Evolutionary conservation across 1,140 invertebrate genomes (phyloP).

Genomic region (Nasonia giraulti): DNA sequence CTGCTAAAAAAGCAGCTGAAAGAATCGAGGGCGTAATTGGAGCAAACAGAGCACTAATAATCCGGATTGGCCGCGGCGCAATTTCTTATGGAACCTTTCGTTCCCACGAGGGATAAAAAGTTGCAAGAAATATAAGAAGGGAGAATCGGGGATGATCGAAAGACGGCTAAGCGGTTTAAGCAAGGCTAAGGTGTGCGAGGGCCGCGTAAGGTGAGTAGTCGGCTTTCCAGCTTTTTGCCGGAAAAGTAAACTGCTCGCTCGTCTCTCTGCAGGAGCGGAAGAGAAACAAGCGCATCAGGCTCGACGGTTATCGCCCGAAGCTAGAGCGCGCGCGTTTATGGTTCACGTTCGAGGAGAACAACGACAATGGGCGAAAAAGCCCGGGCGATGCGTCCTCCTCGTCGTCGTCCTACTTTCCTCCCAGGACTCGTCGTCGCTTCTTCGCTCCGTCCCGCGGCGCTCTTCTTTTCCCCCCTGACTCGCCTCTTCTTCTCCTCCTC

Average conservation of each 20-base stretch:
- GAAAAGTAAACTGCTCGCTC: neutral
- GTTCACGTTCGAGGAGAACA: constrained; percentile 18
- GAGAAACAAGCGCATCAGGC: constrained; percentile 17
- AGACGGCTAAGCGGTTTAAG: constrained; percentile 14
- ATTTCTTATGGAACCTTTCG: neutral
- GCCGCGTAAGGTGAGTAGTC: neutral
- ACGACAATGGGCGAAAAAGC: constrained; percentile 17
- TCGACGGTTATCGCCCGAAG: neutral
- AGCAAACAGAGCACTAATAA: neutral
- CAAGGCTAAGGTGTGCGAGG: neutral
- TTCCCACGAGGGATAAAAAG: neutral
- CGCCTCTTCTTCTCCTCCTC: neutral
- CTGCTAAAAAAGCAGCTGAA: too few relatives aligned
- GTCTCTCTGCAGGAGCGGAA: neutral
- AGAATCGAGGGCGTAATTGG: neutral
- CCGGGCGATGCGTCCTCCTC: neutral
- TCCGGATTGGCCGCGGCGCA: neutral
- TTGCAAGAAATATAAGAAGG: neutral
- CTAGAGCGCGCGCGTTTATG: constrained; percentile 1
- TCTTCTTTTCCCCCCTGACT: neutral
- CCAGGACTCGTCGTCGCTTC: constrained; percentile 9
- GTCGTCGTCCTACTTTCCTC: constrained; percentile 9
- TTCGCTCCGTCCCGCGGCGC: constrained; percentile 1
- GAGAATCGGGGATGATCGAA: constrained; percentile 1
- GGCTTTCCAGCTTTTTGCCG: neutral